These are phyloP conservation scores for Erythrocercus mccallii DNA, from an alignment of 2,113 vertebrate species.

Conservation along the genomic window DNA sequence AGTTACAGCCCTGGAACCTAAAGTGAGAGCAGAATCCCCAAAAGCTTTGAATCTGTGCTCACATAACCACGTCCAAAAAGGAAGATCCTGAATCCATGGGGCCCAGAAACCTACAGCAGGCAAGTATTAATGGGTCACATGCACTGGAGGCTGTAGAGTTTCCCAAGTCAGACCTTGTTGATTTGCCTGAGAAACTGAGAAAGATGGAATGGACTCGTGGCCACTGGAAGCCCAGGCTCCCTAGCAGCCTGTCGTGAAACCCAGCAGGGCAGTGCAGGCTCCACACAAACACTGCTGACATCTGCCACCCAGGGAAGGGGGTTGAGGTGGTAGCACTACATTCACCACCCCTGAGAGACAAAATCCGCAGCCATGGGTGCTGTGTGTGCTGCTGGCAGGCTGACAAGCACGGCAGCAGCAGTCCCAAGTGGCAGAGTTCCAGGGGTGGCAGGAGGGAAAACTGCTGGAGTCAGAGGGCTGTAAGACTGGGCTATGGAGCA, in stretches of 20 bases:
- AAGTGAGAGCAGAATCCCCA: background rate
- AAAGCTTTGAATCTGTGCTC: background rate
- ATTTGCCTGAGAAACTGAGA: background rate
- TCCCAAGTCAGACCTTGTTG: background rate
- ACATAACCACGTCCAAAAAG: background rate
- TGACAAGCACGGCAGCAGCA: background rate
- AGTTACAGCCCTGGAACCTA: background rate
- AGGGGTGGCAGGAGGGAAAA: background rate
- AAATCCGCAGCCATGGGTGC: background rate
- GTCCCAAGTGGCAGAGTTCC: background rate
- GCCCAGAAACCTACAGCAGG: background rate
- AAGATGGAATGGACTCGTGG: background rate
- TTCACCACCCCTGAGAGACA: background rate
- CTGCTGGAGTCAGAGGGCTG: background rate
- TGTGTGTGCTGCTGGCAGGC: background rate
- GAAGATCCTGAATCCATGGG: background rate
- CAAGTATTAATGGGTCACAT: too few relatives aligned
- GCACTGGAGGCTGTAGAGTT: background rate
- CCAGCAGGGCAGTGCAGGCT: accelerated
- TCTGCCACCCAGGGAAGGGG: background rate
- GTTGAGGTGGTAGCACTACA: background rate
- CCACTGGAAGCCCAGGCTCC: background rate
- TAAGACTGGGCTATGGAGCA: too few relatives aligned
- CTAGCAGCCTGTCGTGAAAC: background rate
- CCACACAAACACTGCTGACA: background rate